Conservation (phyloP, 2,888 invertebrate genomes). For the Coelinius sp. region DNA sequence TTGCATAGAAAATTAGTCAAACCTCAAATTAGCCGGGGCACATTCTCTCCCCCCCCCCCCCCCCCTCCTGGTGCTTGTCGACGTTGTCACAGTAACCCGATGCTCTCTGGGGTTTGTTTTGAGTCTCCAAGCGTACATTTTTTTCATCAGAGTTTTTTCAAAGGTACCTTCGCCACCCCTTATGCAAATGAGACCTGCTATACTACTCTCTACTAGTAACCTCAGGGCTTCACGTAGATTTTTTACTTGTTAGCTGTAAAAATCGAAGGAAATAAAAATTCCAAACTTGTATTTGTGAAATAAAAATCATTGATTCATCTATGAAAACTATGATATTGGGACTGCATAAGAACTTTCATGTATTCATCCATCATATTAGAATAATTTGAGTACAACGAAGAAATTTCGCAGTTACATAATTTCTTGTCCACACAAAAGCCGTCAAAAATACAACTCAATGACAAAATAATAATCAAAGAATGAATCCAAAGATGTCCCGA, state of each 20-base stretch:
- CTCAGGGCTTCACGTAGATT: neutral
- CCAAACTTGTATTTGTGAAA: neutral
- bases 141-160: constrained; percentile 35
- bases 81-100: constrained; percentile 43
- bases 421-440: neutral
- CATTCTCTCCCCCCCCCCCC: too few species aligned
- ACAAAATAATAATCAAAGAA: constrained; percentile 5
- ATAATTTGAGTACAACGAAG: neutral
- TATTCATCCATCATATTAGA: too few species aligned
- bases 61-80: constrained; percentile 28
- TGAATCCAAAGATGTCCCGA: neutral
- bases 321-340: too few species aligned
- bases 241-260: neutral
- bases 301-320: neutral
- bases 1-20: constrained; percentile 61
- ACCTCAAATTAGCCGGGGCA: constrained; percentile 61
- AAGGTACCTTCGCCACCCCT: constrained; percentile 53
- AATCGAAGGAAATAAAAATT: neutral
- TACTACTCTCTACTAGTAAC: neutral
- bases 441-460: neutral
- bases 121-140: constrained; percentile 49
- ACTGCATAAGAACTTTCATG: too few species aligned
- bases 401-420: neutral
- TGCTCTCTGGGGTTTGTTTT: constrained; percentile 52
- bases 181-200: constrained; percentile 43